phyloP scores from a whole-genome alignment of 2,888 invertebrate species.

The Pollenia amentaria region DNA sequence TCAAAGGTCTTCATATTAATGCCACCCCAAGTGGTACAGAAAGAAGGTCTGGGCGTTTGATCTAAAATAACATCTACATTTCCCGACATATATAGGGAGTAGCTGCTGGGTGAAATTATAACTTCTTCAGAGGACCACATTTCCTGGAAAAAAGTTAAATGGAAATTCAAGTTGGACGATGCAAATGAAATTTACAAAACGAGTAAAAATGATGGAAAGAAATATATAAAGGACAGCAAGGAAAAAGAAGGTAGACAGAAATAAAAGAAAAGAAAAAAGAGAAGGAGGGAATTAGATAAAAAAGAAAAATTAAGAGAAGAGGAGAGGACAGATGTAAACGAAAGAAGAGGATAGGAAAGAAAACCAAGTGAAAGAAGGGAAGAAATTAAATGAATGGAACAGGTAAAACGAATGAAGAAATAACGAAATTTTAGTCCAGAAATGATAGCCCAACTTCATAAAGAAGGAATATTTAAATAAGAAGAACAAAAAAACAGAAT shows the following conservation, averaged over 20 bases:
- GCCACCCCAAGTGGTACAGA: slow-evolving; percentile 93
- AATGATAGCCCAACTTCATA: too few species aligned
- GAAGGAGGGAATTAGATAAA: not conserved
- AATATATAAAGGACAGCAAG: too few species aligned
- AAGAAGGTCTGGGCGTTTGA: slow-evolving; percentile 87
- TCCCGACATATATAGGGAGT: slow-evolving; percentile 80
- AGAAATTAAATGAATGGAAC: too few species aligned
- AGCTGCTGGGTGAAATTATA: slow-evolving; percentile 77
- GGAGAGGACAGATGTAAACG: too few species aligned
- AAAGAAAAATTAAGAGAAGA: not conserved
- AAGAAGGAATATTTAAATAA: too few species aligned
- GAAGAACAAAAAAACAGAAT: too few species aligned
- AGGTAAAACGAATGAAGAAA: too few species aligned
- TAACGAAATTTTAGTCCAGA: not conserved
- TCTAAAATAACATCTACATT: slow-evolving; percentile 80
- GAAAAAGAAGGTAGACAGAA: not conserved
- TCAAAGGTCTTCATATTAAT: slow-evolving; percentile 94
- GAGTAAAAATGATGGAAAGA: too few species aligned
- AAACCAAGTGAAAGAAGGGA: not conserved
- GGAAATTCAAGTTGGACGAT: not conserved
- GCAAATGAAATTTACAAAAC: not conserved
- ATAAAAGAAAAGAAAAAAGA: too few species aligned
- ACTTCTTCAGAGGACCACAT: slow-evolving; percentile 83
- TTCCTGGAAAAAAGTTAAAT: slow-evolving; percentile 76
- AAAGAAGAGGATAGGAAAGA: not conserved